Evolutionary conservation across 2,888 invertebrate species (phyloP), one percentile per base, ranked within the genome.

Genomic region (Drosophila nigritarsus): DNA sequence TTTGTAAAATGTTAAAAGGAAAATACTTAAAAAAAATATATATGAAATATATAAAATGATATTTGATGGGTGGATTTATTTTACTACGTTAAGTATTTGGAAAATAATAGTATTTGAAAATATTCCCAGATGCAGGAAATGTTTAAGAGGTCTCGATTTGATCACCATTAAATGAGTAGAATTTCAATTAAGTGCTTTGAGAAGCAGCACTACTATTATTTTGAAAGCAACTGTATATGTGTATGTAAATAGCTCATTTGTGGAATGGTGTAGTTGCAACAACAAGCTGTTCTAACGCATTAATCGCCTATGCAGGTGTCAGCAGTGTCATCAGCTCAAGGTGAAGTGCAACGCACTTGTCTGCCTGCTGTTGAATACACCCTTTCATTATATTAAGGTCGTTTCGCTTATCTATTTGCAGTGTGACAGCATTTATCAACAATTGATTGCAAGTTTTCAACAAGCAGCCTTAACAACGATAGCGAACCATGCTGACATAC

Each of bases 241-340:
- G 27, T n/a, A 38, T 7, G 20, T 38, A 58, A 40, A 18, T 51
- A 49, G 36, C 42, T 42, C 27, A 50, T 59, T 60, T 49, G 49
- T 50, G 38, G 36, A 53, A 50, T 45, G 55, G 24, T 38, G 30
- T 38, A 59, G 55, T 50, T 45, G 51, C 45, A 65, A 53, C 36
- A 60, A 42, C 66, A 67, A 72, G 32, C 61, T 60, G 56, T 49
- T 36, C 63, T 51, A 70, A 53, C 55, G 65, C 62, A 65, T 73
- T 72, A 72, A 75, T 75, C 53, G 66, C 30, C 63, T 18, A 60
- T 77, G 81, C 56, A 72, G 74, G 74, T 77, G 78, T 73, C 71
- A 70, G 34, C 73, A 73, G 72, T 78, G 84, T 82, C 82, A 78
- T 55, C 72, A 34, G 69, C 75, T 75, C 73, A 82, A 82, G 84